Percentiles rank a stretch among this genome's conserved stretches.
Conservation (phyloP, 2,113 vertebrate species). For the Dasyornis broadbenti region DNA sequence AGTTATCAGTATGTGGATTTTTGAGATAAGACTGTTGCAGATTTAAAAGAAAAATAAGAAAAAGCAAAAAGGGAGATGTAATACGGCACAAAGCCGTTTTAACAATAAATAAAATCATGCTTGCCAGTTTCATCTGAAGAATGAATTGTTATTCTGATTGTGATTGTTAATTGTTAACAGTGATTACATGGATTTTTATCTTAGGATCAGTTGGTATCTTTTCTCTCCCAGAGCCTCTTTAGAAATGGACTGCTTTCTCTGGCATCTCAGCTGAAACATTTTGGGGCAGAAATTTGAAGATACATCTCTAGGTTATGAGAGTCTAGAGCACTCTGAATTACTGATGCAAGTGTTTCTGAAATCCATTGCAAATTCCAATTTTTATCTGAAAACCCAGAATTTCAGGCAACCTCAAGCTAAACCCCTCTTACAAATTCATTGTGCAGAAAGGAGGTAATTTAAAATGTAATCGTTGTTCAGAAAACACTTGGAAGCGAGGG, state of each 20-base stretch:
- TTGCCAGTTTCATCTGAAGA: background rate
- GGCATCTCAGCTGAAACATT: background rate
- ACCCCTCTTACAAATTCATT: background rate
- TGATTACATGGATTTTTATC: background rate
- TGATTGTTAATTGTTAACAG: background rate
- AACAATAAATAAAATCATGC: background rate
- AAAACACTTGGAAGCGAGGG: accelerated
- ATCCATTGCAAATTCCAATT: background rate
- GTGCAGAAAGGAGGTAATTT: background rate
- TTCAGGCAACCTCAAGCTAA: background rate
- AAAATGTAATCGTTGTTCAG: background rate
- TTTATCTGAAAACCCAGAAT: background rate
- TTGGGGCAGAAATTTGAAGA: background rate
- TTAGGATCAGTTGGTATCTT: background rate
- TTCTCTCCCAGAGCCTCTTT: background rate
- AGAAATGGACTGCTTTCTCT: background rate
- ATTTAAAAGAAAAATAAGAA: background rate
- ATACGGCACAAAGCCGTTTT: background rate
- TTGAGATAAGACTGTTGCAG: background rate
- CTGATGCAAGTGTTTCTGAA: background rate
- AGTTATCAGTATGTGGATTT: background rate
- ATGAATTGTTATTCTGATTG: background rate
- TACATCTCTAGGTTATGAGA: background rate
- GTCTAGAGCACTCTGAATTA: background rate
- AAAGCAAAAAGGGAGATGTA: background rate